Percentiles rank a stretch among this genome's conserved stretches.
Evolutionary conservation across 2,888 invertebrate species (phyloP).

Genomic region (Gryllus longicercus): DNA sequence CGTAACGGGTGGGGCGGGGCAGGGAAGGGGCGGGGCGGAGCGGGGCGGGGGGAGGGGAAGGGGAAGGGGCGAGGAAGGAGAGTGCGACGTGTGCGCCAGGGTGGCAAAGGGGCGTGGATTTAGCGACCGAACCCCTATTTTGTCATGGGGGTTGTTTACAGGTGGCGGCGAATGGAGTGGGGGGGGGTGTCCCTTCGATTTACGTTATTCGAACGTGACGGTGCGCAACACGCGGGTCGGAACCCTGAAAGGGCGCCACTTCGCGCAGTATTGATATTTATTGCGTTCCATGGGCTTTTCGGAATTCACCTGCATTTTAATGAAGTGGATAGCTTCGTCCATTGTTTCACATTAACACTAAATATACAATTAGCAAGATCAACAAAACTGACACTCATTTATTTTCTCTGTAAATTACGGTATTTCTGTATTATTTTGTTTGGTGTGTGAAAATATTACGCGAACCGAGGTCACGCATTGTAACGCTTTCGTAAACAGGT

Average conservation of each 20-base stretch:
- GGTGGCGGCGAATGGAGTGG: background rate
- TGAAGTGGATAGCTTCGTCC: background rate
- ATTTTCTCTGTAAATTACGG: background rate
- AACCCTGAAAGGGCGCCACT: background rate
- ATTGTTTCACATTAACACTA: background rate
- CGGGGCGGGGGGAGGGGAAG: background rate
- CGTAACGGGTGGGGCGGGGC: background rate
- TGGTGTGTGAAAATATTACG: background rate
- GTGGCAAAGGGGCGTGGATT: background rate
- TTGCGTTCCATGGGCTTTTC: background rate
- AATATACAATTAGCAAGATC: background rate
- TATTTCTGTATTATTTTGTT: background rate
- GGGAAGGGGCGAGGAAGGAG: background rate
- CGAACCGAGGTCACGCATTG: background rate
- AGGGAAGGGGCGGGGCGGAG: background rate
- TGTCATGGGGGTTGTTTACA: background rate
- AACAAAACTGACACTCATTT: background rate
- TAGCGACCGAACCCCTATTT: conserved; percentile 4
- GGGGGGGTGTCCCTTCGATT: background rate
- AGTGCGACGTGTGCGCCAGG: background rate
- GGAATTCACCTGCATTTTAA: background rate
- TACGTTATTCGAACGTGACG: conserved; percentile 11
- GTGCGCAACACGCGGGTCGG: background rate
- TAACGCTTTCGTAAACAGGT: conserved; percentile 3
- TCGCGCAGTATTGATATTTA: background rate